Conservation (phyloP, 2,888 invertebrate genomes). For the Hypomecis atomaria region DNA sequence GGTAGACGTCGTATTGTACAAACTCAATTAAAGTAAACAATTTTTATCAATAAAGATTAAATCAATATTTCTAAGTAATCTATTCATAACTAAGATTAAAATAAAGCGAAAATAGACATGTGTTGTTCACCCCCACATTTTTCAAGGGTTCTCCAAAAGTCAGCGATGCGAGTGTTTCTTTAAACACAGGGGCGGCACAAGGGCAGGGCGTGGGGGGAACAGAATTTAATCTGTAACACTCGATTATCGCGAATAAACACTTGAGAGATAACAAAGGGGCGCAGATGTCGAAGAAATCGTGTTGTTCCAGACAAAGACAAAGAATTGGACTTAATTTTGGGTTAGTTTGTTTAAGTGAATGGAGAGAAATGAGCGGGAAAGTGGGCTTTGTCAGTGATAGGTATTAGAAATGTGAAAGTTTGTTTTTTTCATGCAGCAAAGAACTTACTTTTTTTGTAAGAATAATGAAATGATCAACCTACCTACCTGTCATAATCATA, state of each 20-base stretch:
- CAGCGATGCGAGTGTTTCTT: slow-evolving; percentile 63
- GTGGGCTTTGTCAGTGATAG: too few species aligned
- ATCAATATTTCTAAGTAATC: slow-evolving; percentile 15
- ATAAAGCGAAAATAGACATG: slow-evolving; percentile 65
- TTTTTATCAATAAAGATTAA: neutral
- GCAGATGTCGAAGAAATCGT: slow-evolving; percentile 43
- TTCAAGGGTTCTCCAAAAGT: slow-evolving; percentile 59
- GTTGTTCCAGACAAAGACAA: slow-evolving; percentile 32
- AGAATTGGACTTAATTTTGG: slow-evolving; percentile 19
- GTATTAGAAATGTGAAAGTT: too few species aligned
- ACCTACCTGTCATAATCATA: too few species aligned
- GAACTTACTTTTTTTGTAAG: too few species aligned
- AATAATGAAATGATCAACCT: too few species aligned
- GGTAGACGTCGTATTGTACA: too few species aligned
- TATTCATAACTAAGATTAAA: slow-evolving; percentile 38
- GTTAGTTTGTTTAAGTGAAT: slow-evolving; percentile 5
- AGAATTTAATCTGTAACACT: slow-evolving; percentile 60
- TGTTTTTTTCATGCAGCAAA: too few species aligned
- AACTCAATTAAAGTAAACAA: too few species aligned
- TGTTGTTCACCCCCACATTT: slow-evolving; percentile 47
- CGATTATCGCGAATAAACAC: slow-evolving; percentile 77
- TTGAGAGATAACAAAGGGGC: slow-evolving; percentile 48
- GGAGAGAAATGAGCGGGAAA: too few species aligned
- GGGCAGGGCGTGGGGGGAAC: slow-evolving; percentile 49
- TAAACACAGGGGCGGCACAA: slow-evolving; percentile 59